phyloP scores from a whole-genome alignment of 2,113 vertebrate genomes.

The Oostethus manadensis region DNA sequence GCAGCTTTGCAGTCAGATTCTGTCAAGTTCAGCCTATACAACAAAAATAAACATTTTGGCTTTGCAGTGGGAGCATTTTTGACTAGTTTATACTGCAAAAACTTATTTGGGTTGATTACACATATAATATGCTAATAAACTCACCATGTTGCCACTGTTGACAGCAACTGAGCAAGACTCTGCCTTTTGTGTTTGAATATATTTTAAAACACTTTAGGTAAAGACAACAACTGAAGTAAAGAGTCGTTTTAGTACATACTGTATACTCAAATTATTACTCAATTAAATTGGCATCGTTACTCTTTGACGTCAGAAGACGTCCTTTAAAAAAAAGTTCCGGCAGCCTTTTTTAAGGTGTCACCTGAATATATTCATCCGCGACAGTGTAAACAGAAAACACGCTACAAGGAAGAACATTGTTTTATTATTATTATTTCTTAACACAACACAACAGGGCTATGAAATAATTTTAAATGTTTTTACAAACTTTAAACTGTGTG shows the following conservation, averaged over 20 bases:
- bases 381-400: constrained; percentile 62
- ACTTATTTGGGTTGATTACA: too few relatives aligned
- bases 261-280: neutral
- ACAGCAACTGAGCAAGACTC: neutral
- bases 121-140: too few relatives aligned
- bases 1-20: too few relatives aligned
- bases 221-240: neutral
- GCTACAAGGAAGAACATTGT: constrained; percentile 5
- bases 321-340: constrained; percentile 70
- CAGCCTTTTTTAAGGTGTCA: constrained; percentile 59
- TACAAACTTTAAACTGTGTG: too few relatives aligned
- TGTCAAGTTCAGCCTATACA: too few relatives aligned
- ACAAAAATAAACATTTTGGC: too few relatives aligned
- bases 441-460: accelerated
- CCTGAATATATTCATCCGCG: constrained; percentile 74
- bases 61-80: too few relatives aligned
- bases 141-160: neutral
- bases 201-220: neutral
- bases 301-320: constrained; percentile 15
- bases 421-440: neutral
- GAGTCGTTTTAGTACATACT: neutral
- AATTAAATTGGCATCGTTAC: too few relatives aligned
- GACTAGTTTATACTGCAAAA: too few relatives aligned
- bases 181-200: neutral
- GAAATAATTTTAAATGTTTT: neutral